Conservation (phyloP, 2,888 invertebrate genomes). For the Leptopilina syphax region DNA sequence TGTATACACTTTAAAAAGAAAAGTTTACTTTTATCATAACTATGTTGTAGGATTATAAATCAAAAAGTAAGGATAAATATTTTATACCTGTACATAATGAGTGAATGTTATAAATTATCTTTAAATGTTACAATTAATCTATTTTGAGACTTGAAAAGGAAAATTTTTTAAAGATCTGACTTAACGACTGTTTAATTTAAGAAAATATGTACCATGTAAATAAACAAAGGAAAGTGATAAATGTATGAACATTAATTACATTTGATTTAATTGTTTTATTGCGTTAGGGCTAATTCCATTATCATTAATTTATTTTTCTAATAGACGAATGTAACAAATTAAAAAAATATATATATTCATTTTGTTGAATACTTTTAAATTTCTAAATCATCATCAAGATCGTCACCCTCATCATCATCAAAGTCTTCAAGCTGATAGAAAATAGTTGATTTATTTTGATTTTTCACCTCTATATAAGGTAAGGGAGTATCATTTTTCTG, state of each 20-base stretch:
- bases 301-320: too few species aligned
- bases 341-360: neutral
- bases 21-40: neutral
- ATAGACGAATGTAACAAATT: neutral
- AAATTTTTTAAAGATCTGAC: slow-evolving; percentile 34
- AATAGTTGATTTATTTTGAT: slow-evolving; percentile 77
- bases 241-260: neutral
- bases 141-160: slow-evolving; percentile 1
- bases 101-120: slow-evolving; percentile 51
- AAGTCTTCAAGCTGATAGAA: slow-evolving; percentile 87
- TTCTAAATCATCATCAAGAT: slow-evolving; percentile 91
- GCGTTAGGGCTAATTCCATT: too few species aligned
- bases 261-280: neutral
- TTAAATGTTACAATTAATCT: slow-evolving; percentile 44
- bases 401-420: slow-evolving; percentile 92
- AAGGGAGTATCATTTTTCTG: slow-evolving; percentile 69
- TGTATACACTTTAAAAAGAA: neutral
- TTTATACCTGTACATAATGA: slow-evolving; percentile 71
- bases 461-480: slow-evolving; percentile 65
- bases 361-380: slow-evolving; percentile 76
- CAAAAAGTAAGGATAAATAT: slow-evolving; percentile 54
- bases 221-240: neutral
- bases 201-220: slow-evolving; percentile 15
- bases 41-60: slow-evolving; percentile 16
- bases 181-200: slow-evolving; percentile 7